Evolutionary conservation across 2,888 invertebrate genomes (phyloP), one percentile per base, ranked within the genome.

Genomic region (Lissocephala sabroskyi): DNA sequence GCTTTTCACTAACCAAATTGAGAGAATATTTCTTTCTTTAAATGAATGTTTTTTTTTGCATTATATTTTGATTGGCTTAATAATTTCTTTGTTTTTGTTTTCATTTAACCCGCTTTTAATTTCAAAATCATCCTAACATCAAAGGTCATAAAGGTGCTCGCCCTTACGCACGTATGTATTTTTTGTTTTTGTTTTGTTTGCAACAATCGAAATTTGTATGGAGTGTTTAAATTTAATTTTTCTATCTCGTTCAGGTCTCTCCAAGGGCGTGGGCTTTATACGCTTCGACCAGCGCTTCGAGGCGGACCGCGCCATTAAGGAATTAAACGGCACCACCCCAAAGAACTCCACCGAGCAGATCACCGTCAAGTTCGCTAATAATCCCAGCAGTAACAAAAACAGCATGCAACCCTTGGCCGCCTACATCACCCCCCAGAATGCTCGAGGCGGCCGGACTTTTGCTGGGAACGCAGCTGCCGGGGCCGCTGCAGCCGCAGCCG

Each of bases 291-390:
- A 95, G 86, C 91, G 95, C 60, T 89, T 91, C 68, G 96, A 97
- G 84, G 96, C 96, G 32, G 96, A 97, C 85, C 88, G 92, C 44
- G 96, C 96, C 49, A 96, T 97, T 77, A 92, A 93, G 85, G 94
- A 95, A 85, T 86, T 96, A 78, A 95, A 96, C 86, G 95, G 95
- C 64, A 93, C 93, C 70, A 91, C 94, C 84, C 96, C 96, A 40
- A 92, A 95, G 81, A 94, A 94, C 66, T 92, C 93, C 52, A 89
- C 91, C 68, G 96, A 96, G 85, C 94, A 95, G 51, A 94, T 96
- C 83, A 95, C 95, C 61, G 96, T 96, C 79, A 96, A 96, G 87
- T 96, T 96, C 86, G 96, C 96, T 65, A 96, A 96, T 86, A 95
- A 95, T 83, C 96, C 96, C 43, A 92, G 92, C 87, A 94, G 93